Evolutionary conservation across 1,140 invertebrate species (phyloP).

Genomic region (Frieseomelitta varia): DNA sequence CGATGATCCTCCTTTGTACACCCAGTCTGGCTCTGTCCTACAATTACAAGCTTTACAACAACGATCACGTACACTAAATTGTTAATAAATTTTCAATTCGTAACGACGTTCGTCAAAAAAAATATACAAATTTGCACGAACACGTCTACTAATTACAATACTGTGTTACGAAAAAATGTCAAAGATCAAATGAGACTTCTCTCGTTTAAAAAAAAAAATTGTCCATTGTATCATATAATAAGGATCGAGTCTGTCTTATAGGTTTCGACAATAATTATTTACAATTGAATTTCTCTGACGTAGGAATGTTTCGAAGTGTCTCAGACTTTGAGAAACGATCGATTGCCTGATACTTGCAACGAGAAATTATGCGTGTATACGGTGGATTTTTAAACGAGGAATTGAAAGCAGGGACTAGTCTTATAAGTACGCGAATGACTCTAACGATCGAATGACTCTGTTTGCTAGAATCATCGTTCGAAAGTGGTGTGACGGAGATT

Average conservation of each 20-base stretch:
- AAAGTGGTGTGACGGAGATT: background rate
- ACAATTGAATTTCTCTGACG: background rate
- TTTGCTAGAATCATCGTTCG: background rate
- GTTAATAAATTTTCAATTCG: too few species aligned
- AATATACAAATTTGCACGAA: too few species aligned
- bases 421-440: constrained; percentile 70
- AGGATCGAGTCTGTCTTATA: background rate
- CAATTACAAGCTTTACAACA: background rate
- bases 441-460: constrained; percentile 24
- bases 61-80: background rate
- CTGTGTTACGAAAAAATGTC: background rate
- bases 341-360: background rate
- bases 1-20: background rate
- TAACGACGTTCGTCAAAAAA: too few species aligned
- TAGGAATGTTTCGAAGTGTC: background rate
- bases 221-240: background rate
- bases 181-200: background rate
- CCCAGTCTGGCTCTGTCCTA: background rate
- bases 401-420: constrained; percentile 14
- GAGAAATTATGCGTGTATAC: background rate
- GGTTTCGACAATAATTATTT: background rate
- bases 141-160: too few species aligned
- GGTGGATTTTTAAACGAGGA: background rate
- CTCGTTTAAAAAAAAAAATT: background rate
- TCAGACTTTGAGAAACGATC: background rate